Conservation (phyloP, 1,140 invertebrate species). For the Apis dorsata region DNA sequence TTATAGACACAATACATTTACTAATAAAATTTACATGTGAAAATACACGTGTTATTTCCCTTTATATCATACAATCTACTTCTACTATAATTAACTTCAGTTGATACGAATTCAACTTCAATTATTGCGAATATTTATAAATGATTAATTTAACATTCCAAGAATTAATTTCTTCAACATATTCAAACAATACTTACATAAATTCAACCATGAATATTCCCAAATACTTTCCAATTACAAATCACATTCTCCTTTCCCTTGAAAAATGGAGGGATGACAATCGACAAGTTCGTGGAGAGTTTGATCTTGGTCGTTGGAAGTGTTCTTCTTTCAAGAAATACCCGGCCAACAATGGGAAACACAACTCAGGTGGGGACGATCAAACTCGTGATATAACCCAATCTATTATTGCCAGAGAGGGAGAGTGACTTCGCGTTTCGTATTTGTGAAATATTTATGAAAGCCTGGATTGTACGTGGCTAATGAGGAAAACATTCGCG, state of each 20-base stretch:
- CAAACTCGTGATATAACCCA: constrained; percentile 32
- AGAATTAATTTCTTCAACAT: no score
- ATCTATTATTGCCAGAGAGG: constrained; percentile 32
- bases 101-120: no score
- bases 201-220: no score
- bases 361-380: constrained; percentile 34
- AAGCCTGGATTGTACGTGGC: constrained; percentile 16
- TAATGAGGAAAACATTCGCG: constrained; percentile 31
- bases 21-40: no score
- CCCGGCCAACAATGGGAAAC: constrained; percentile 14
- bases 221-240: no score
- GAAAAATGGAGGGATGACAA: neutral
- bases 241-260: neutral
- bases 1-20: no score
- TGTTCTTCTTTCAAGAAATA: constrained; percentile 13
- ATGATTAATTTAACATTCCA: no score
- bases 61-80: no score
- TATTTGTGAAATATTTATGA: constrained; percentile 47
- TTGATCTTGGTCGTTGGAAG: neutral
- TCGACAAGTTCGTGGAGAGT: neutral
- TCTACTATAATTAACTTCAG: no score
- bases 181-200: no score
- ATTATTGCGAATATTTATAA: no score
- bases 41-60: no score
- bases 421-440: neutral